phyloP scores from a whole-genome alignment of 2,888 invertebrate genomes.

The Archips xylosteana region DNA sequence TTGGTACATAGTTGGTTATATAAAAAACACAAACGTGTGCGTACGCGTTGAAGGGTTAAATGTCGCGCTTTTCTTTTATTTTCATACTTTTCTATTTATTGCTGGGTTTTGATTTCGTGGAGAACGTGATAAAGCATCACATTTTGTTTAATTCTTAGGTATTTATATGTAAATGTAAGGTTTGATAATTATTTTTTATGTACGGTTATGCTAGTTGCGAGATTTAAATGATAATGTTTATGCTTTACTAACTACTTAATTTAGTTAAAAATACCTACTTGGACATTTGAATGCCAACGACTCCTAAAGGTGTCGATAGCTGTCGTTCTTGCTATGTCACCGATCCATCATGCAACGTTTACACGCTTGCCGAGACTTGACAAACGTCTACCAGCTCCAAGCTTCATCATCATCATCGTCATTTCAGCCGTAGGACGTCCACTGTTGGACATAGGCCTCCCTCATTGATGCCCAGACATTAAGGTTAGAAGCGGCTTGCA shows the following conservation, averaged over 20 bases:
- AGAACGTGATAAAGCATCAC: background rate
- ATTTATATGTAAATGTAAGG: background rate
- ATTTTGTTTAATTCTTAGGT: background rate
- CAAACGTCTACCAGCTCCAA: too few relatives aligned
- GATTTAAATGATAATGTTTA: background rate
- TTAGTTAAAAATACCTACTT: background rate
- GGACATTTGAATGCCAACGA: too few relatives aligned
- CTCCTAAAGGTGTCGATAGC: too few relatives aligned
- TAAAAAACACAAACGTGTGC: background rate
- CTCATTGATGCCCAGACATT: too few relatives aligned
- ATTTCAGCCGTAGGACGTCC: too few relatives aligned
- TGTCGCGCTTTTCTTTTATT: background rate
- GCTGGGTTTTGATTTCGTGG: background rate
- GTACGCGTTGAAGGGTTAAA: slow-evolving; percentile 1
- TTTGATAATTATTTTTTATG: slow-evolving; percentile 1
- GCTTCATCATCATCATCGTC: too few relatives aligned
- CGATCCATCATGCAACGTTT: too few relatives aligned
- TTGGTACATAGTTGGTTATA: background rate
- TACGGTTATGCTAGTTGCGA: background rate
- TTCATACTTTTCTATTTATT: background rate
- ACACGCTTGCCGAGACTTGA: too few relatives aligned
- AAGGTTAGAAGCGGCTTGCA: too few relatives aligned
- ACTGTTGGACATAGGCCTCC: too few relatives aligned
- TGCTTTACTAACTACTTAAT: background rate
- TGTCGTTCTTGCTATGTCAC: too few relatives aligned